Percentiles rank a stretch among this genome's conserved stretches.
Evolutionary conservation across 2,888 invertebrate genomes (phyloP).

Genomic region (Lepidochrysops patricia): DNA sequence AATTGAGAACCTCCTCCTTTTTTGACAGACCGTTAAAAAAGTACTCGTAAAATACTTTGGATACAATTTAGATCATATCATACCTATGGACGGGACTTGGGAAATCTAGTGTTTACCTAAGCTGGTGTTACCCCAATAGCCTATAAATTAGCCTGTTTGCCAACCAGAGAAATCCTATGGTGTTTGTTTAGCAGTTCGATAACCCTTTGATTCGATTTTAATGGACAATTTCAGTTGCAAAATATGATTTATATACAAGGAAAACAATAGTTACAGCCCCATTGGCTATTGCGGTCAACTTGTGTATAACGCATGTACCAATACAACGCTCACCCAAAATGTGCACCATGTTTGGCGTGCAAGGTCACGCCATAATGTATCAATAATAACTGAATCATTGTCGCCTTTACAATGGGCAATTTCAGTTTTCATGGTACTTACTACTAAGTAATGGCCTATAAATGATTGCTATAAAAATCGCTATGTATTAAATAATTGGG

Average conservation of each 20-base stretch:
- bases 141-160: too few species aligned
- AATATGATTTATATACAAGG: constrained; percentile 8
- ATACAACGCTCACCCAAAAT: neutral
- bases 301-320: neutral
- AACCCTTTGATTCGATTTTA: neutral
- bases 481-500: too few species aligned
- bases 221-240: neutral
- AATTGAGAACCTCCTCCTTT: too few species aligned
- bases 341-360: neutral
- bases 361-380: neutral
- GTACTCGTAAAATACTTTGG: too few species aligned
- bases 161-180: too few species aligned
- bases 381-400: neutral
- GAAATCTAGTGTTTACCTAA: too few species aligned
- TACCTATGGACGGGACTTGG: too few species aligned
- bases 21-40: too few species aligned
- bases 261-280: constrained; percentile 7
- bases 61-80: too few species aligned
- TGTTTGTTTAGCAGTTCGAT: neutral
- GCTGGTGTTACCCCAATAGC: too few species aligned
- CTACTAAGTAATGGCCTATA: neutral
- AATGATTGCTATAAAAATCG: too few species aligned
- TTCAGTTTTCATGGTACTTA: neutral
- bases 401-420: neutral
- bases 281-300: constrained; percentile 1